These are phyloP conservation scores for Zeuzera pyrina DNA, from an alignment of 2,888 invertebrate species.

Conservation along the genomic window DNA sequence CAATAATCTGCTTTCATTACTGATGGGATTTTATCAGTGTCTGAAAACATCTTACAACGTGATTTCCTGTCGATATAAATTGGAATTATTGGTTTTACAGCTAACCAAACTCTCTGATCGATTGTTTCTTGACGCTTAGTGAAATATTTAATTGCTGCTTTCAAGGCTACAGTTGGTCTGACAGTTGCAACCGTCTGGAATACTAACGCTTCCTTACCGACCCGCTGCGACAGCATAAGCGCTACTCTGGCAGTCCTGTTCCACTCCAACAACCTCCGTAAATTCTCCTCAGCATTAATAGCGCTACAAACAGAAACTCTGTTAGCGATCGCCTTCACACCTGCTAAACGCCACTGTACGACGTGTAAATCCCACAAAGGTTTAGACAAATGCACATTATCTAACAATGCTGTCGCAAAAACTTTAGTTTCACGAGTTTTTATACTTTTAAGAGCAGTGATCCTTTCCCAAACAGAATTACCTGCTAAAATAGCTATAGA, in stretches of 20 bases:
- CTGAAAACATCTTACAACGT: constrained; percentile 11
- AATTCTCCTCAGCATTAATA: constrained; percentile 19
- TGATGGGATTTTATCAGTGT: constrained; percentile 20
- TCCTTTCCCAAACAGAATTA: too few relatives aligned
- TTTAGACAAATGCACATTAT: constrained; percentile 30
- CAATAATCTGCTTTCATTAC: constrained; percentile 32
- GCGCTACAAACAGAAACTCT: constrained; percentile 24
- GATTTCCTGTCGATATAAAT: constrained; percentile 11
- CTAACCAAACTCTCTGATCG: constrained; percentile 29
- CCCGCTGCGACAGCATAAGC: constrained; percentile 26
- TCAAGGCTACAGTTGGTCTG: constrained; percentile 28
- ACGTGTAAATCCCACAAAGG: constrained; percentile 26
- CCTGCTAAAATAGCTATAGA: not conserved
- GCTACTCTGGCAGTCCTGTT: constrained; percentile 28
- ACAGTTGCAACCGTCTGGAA: constrained; percentile 21
- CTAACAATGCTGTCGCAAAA: constrained; percentile 27
- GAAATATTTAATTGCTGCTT: constrained; percentile 24
- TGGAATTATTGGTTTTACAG: constrained; percentile 25
- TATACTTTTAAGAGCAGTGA: too few relatives aligned
- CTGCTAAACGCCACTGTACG: constrained; percentile 28
- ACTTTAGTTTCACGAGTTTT: too few relatives aligned
- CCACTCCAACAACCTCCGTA: constrained; percentile 25
- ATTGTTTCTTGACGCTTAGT: constrained; percentile 13
- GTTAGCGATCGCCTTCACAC: constrained; percentile 37
- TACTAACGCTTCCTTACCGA: constrained; percentile 12